Conservation (phyloP, 1,140 invertebrate genomes). For the Oscheius sp. region DNA sequence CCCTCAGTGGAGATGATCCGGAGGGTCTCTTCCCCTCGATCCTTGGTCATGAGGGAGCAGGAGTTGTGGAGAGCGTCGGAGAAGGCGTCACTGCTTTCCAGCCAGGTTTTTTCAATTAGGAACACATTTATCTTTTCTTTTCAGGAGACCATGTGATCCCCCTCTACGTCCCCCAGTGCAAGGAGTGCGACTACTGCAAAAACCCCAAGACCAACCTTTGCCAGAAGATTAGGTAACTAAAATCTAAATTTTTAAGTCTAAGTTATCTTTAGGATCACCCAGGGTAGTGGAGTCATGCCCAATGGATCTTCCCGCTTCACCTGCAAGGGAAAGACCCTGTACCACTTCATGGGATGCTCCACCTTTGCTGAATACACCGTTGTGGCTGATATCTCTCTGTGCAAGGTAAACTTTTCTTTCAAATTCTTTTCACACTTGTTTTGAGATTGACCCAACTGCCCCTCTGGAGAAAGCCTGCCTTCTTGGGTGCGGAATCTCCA, state of each 20-base stretch:
- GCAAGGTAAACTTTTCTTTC: slow-evolving; percentile 68
- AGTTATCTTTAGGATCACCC: slow-evolving; percentile 60
- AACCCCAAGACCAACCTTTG: slow-evolving; percentile 81
- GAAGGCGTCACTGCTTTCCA: slow-evolving; percentile 53
- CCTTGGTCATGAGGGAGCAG: slow-evolving; percentile 88
- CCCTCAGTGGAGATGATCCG: slow-evolving; percentile 82
- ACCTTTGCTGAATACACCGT: slow-evolving; percentile 97
- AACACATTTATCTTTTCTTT: background rate
- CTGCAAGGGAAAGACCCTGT: slow-evolving; percentile 78
- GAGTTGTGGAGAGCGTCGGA: slow-evolving; percentile 62
- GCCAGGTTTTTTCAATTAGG: slow-evolving; percentile 69
- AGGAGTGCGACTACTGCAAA: slow-evolving; percentile 91
- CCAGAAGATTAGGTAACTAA: slow-evolving; percentile 75
- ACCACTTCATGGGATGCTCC: slow-evolving; percentile 96
- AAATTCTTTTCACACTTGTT: background rate
- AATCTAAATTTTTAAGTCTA: slow-evolving; percentile 3
- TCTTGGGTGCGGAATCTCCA: slow-evolving; percentile 83
- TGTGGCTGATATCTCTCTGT: slow-evolving; percentile 87
- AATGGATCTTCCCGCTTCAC: slow-evolving; percentile 83
- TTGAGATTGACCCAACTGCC: slow-evolving; percentile 70
- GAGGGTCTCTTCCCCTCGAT: slow-evolving; percentile 90
- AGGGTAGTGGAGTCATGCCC: slow-evolving; percentile 76
- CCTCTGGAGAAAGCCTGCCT: slow-evolving; percentile 87
- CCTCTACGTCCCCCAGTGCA: slow-evolving; percentile 91
- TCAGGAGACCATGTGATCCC: slow-evolving; percentile 85